Evolutionary conservation across 2,888 invertebrate genomes (phyloP).

Genomic region (Oasisia sp.): DNA sequence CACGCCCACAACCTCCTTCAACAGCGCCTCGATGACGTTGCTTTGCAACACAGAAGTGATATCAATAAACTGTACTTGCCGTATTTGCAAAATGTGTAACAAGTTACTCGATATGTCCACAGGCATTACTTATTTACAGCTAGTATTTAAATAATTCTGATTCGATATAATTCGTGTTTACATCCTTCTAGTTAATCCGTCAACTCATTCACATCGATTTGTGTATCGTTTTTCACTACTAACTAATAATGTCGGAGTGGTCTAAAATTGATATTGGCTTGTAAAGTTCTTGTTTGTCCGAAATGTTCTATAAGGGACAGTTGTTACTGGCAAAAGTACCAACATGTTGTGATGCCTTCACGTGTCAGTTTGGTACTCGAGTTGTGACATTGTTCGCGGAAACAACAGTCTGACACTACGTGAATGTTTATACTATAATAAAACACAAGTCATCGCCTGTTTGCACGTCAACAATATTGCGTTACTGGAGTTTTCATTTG

Average conservation of each 20-base stretch:
- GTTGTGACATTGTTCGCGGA: neutral
- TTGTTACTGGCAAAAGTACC: neutral
- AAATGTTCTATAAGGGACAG: neutral
- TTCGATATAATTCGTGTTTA: neutral
- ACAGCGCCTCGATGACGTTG: conserved; percentile 52
- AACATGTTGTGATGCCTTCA: neutral
- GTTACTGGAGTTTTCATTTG: neutral
- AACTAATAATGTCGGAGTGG: neutral
- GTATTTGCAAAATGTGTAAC: conserved; percentile 43
- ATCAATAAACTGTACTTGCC: conserved; percentile 56
- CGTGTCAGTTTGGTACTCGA: neutral
- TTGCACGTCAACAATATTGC: neutral
- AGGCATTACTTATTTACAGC: neutral
- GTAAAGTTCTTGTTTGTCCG: neutral
- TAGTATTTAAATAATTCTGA: neutral
- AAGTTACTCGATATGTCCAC: neutral
- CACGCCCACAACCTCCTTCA: conserved; percentile 56
- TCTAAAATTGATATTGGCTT: neutral
- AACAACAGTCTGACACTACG: neutral
- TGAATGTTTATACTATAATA: neutral
- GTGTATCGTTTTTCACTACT: neutral
- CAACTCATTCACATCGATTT: neutral
- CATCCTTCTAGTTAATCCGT: neutral
- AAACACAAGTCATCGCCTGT: neutral
- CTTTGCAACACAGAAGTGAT: conserved; percentile 47